Base-by-base conservation (phyloP, 2,797 vertebrate species). In the Enteromius trimaculatus region DNA sequence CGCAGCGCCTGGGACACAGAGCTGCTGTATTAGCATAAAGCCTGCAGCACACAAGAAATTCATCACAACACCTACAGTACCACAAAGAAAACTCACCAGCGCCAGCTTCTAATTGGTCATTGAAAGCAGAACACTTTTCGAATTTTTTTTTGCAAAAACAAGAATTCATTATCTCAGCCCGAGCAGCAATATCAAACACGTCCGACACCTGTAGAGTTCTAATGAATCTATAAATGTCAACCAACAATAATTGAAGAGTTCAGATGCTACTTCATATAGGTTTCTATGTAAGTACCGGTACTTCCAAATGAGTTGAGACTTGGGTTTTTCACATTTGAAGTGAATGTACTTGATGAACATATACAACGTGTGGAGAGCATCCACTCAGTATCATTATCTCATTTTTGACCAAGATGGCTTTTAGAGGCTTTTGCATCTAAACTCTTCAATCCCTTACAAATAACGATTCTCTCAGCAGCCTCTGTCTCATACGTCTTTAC, bases 171-270 rank as follows among this genome's bases (percentile, higher is more conserved):
- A 83, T 85, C 83, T 84, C 78, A 42, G 79, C 19, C 23, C n/a
- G 10, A 60, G 66, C 83, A 81, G 69, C 14, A 58, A 80, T 44
- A 66, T 82, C 79, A 82, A 82, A 88, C 71, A 60, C 71, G 42
- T n/a, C 70, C 5, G 75, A 77, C 79, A 81, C 31, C 11, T 66
- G n/a, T 77, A 79, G 49, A 68, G 42, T 58, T 81, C 44, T 85
- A 88, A 88, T 80, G 79, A 85, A 84, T 71, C 76, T 84, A 82
- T 84, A 85, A 86, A 86, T 88, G 86, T 87, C 86, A 84, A 69
- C 31, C 71, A 42, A 58, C 58, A 58, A 65, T 85, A 85, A 86
- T 11, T 42, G 10, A 42, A 42, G 42, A 42, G 9, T 42, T 42
- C 42, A 42, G 42, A 42, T 42, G 42, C 9, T 42, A 42, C 42